Base-by-base conservation (phyloP, 2,797 vertebrate genomes). In the Tragopan temminckii region DNA sequence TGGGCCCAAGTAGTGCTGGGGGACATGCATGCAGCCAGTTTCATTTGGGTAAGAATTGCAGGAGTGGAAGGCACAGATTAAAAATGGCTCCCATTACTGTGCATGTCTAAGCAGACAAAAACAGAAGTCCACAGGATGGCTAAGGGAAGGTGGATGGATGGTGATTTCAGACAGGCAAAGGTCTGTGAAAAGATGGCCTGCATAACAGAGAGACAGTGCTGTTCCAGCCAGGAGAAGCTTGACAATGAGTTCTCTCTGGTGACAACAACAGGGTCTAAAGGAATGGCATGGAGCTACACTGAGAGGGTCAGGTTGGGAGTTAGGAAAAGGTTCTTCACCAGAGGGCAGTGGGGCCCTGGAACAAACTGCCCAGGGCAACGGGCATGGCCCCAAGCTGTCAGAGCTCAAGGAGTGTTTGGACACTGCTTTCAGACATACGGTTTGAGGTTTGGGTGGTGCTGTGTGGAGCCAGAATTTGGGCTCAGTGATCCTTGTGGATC, bases 1-100 rank as follows among this genome's bases (percentile, higher is more conserved):
- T 6, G 5, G 19, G 24, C 31, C 15, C 0, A 0, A 6, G 2
- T 4, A 4, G 8, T 58, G 31, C 15, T 2, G 24, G 43, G 33
- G 7, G 45, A 45, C 0, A 0, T 0, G 11, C 13, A 35, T 64
- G 19, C 21, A 43, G 45, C 52, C 45, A 43, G 13, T 50, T 71
- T 71, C 58, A 66, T 8, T 3, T 9, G n/a, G 31, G 31, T 71
- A 92, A 69, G 33, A 89, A 50, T 0, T 57, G 43, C 12, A 38
- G 58, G 24, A 27, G 36, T 4, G 61, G 43, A 78, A 71, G 46
- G 74, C 89, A 43, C 15, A 31, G 52, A 61, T 33, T 69, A 23
- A 23, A 6, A 68, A 42, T 52, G 25, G 7, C 13, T 85, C 5
- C 43, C 15, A 5, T 6, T 27, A 40, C 40, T 20, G 4, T 43